Evolutionary conservation across 2,113 vertebrate species (phyloP), one percentile per base, ranked within the genome.

Genomic region (Coturnix japonica): DNA sequence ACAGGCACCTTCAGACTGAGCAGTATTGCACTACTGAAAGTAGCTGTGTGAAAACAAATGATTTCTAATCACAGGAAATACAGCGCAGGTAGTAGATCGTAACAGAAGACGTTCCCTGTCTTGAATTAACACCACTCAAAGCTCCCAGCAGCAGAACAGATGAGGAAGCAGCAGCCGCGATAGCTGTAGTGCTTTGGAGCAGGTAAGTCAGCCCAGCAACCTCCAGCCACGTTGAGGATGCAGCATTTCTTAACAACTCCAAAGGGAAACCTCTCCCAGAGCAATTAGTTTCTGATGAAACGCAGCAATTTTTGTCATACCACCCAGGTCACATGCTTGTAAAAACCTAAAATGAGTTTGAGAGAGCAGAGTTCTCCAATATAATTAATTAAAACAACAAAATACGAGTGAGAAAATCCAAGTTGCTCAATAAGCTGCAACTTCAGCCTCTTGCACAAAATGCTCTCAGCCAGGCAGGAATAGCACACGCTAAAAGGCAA

Each of bases 351-450:
- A 69, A 87, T 73, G 66, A 49, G 93, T 85, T 59, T 82, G 77
- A 93, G 80, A 87, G 86, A 85, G 73, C 71, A 81, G 60, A 47
- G 81, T 87, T 87, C 65, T 61, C 87, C 81, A 82, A 43, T 46
- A 49, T 1, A 66, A 53, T 66, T 89, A 41, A 53, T 53, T 53
- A 28, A 72, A 77, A 81, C n/a, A 59, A 53, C 53, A 44, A 69
- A 74, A 60, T n/a, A 77, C 3, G 74, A 74, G 61, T 11, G 46
- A 37, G 46, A 54, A 23, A 41, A 92, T 67, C 81, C 86, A 81
- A 89, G 87, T 87, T 89, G 75, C 88, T 95, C 81, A 89, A 95
- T 84, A 92, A 90, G 64, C 46, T 56, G 76, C 91, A 95, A 87
- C 64, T 91, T 81, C 76, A 61, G 63, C 6, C 63, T 72, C 64